Conservation (phyloP, 1,140 invertebrate species). For the Archegozetes longisetosus region DNA sequence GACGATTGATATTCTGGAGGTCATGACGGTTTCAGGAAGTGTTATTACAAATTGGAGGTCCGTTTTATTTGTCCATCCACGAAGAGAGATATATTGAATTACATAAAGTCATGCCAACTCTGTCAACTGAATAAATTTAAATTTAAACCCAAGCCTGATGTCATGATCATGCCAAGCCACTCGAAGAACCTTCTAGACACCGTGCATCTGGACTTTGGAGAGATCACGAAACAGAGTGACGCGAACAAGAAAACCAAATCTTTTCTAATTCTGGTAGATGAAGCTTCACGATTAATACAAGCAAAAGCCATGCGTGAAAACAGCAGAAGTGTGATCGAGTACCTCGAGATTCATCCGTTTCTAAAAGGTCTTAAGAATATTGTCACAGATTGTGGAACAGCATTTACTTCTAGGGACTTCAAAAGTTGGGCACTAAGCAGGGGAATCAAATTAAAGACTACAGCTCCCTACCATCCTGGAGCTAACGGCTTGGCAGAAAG, state of each 20-base stretch:
- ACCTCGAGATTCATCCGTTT: neutral
- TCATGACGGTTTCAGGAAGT: neutral
- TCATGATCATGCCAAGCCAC: neutral
- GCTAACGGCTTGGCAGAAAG: slow-evolving; percentile 3
- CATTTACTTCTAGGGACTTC: neutral
- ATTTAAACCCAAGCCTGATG: neutral
- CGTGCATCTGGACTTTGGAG: slow-evolving; percentile 5
- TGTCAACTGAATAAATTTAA: neutral
- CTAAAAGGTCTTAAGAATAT: neutral
- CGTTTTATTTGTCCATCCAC: neutral
- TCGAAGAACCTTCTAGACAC: neutral
- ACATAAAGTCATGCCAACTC: neutral
- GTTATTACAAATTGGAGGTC: neutral
- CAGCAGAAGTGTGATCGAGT: neutral
- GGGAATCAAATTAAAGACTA: neutral
- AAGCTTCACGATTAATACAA: neutral
- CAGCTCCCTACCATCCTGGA: neutral
- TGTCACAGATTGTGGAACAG: neutral
- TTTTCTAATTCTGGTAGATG: slow-evolving; percentile 1
- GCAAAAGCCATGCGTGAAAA: neutral
- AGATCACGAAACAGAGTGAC: neutral
- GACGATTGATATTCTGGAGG: neutral
- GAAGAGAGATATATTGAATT: slow-evolving; percentile 1
- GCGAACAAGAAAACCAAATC: neutral
- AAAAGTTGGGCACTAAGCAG: neutral